These are phyloP conservation scores for Drosophila kohkoa DNA, from an alignment of 1,140 invertebrate species.

Conservation along the genomic window DNA sequence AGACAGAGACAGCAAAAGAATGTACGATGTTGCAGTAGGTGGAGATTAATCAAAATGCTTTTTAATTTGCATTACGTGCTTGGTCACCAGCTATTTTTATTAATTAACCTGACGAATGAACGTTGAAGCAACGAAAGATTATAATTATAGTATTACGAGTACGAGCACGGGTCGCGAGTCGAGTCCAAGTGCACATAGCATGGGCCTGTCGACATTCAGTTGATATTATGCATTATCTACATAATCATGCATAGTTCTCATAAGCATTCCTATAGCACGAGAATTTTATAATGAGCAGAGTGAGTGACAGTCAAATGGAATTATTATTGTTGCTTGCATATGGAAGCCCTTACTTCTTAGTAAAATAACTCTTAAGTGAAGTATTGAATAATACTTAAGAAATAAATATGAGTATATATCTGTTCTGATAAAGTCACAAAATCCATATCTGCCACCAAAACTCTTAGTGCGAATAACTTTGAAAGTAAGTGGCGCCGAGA, in stretches of 20 bases:
- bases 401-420: no score
- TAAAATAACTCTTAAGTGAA: no score
- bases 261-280: background rate
- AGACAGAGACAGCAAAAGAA: background rate
- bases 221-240: conserved; percentile 20
- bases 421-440: no score
- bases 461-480: no score
- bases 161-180: background rate
- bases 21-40: conserved; percentile 57
- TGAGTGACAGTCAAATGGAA: background rate
- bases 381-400: no score
- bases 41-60: conserved; percentile 70
- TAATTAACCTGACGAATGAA: conserved; percentile 75
- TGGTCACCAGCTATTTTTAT: conserved; percentile 71
- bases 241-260: background rate
- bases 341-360: no score
- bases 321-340: background rate
- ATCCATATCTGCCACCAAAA: no score
- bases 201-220: conserved; percentile 18
- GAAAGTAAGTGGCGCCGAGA: no score
- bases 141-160: conserved; percentile 35
- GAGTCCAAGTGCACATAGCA: conserved; percentile 38
- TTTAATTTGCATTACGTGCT: conserved; percentile 79
- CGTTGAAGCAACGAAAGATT: conserved; percentile 54
- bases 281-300: background rate